Evolutionary conservation across 2,888 invertebrate genomes (phyloP).

Genomic region (Atherix ibis): DNA sequence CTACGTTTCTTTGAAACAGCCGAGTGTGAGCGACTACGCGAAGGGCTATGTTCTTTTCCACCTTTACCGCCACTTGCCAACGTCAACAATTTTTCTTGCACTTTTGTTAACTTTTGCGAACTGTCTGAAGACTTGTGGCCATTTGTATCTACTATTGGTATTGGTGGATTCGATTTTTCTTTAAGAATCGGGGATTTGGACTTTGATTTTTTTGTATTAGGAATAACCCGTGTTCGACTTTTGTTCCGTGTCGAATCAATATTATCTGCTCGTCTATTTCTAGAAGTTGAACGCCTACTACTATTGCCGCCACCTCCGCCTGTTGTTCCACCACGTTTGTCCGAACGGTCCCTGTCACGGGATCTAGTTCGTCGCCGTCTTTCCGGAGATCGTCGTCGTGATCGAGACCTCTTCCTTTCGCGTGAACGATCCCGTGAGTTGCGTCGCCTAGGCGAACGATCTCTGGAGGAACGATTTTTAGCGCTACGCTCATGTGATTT

Average conservation of each 20-base stretch:
- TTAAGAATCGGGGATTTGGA: conserved; percentile 16
- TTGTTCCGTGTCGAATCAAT: not conserved
- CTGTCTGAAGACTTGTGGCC: conserved; percentile 6
- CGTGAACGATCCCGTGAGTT: conserved; percentile 11
- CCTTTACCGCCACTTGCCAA: conserved; percentile 36
- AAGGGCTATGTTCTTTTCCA: conserved; percentile 10
- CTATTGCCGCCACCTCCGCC: no score
- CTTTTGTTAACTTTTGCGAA: conserved; percentile 33
- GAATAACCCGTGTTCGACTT: not conserved
- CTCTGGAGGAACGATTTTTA: conserved; percentile 20
- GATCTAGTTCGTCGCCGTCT: conserved; percentile 16
- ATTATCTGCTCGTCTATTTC: not conserved
- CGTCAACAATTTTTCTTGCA: conserved; percentile 46
- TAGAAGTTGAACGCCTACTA: not conserved
- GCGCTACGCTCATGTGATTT: conserved; percentile 24
- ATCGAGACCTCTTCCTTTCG: conserved; percentile 18
- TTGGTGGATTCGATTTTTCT: not conserved
- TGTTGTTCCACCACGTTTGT: no score
- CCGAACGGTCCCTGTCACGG: conserved; percentile 11
- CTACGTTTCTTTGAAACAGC: conserved; percentile 6
- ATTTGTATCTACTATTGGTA: conserved; percentile 2
- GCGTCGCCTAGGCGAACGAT: conserved; percentile 16
- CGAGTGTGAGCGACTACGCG: conserved; percentile 13
- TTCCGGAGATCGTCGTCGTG: conserved; percentile 14
- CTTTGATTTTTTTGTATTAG: conserved; percentile 13